Conservation (phyloP, 2,888 invertebrate genomes). For the Orchesella flavescens region DNA sequence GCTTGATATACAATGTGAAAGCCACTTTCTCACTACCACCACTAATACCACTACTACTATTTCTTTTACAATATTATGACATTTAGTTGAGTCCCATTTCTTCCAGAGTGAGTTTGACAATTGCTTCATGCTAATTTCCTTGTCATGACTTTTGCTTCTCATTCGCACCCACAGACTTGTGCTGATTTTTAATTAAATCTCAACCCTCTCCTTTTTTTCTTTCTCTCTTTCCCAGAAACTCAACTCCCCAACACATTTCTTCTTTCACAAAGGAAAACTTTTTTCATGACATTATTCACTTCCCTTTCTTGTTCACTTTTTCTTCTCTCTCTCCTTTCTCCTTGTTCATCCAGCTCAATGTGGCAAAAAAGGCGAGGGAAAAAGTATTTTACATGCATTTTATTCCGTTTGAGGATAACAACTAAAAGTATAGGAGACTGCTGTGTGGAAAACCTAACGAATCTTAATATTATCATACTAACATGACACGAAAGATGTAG, state of each 20-base stretch:
- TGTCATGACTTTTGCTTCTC: conserved; percentile 61
- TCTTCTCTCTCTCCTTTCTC: conserved; percentile 22
- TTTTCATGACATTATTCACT: conserved; percentile 53
- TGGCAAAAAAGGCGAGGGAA: conserved; percentile 37
- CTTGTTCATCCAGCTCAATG: conserved; percentile 29
- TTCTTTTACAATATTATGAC: conserved; percentile 51
- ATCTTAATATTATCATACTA: conserved; percentile 24
- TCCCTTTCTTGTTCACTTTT: conserved; percentile 56
- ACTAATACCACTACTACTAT: conserved; percentile 35
- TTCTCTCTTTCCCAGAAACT: conserved; percentile 13
- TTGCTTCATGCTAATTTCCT: conserved; percentile 66
- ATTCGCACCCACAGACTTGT: conserved; percentile 58
- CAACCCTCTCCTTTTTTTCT: conserved; percentile 43
- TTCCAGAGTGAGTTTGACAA: conserved; percentile 52
- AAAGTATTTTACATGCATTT: conserved; percentile 42
- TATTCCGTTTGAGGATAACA: background rate
- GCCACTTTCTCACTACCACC: conserved; percentile 51
- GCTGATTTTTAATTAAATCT: conserved; percentile 65
- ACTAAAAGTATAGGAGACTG: background rate
- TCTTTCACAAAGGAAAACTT: conserved; percentile 23
- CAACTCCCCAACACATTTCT: background rate
- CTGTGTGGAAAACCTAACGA: conserved; percentile 16
- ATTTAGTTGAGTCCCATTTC: conserved; percentile 50
- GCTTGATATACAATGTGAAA: conserved; percentile 25
- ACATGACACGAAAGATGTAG: conserved; percentile 42